Base-by-base conservation (phyloP, 2,797 vertebrate species). In the Rhynchotus rufescens region DNA sequence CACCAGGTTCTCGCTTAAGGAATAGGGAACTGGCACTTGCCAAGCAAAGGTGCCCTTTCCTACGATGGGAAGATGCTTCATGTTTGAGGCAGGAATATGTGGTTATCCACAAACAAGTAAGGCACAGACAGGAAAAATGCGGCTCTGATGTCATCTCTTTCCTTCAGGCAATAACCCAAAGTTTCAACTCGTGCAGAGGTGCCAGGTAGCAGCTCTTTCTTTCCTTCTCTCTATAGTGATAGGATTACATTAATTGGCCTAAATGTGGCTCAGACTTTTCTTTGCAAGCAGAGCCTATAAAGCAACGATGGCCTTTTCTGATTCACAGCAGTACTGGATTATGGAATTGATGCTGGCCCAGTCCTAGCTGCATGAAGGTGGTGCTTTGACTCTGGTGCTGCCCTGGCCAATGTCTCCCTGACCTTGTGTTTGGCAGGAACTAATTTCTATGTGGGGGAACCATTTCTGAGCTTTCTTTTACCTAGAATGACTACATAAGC, bases 121-220 rank as follows among this genome's bases (percentile, higher is more conserved):
- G 45, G 34, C 61, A 77, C 28, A 81, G 62, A 16, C 14, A 15
- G 47, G 64, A 60, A 79, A 89, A 91, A 67, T 23, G 49, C n/a
- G 66, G 15, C 79, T 91, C 49, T 80, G 40, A 88, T 88, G 61
- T 49, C n/a, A 26, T 74, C 81, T n/a, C 54, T 28, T 79, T 88
- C 80, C 65, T 68, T 84, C 64, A 78, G 84, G 82, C 93, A 86
- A 78, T 88, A 91, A 72, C 73, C 36, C 60, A 32, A 72, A 60
- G 74, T 84, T 62, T 56, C 30, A 56, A 10, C 52, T 10, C 16
- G 10, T n/a, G 52, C 52, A 56, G n/a, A 25, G 32, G 17, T 51
- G 30, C n/a, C n/a, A 89, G 49, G 52, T 68, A 86, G 64, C 42
- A 85, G 45, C 38, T 10, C 3, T 21, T 77, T 49, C 22, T 49